These are phyloP conservation scores for Elysia chlorotica DNA, from an alignment of 1,140 invertebrate species.

Conservation along the genomic window DNA sequence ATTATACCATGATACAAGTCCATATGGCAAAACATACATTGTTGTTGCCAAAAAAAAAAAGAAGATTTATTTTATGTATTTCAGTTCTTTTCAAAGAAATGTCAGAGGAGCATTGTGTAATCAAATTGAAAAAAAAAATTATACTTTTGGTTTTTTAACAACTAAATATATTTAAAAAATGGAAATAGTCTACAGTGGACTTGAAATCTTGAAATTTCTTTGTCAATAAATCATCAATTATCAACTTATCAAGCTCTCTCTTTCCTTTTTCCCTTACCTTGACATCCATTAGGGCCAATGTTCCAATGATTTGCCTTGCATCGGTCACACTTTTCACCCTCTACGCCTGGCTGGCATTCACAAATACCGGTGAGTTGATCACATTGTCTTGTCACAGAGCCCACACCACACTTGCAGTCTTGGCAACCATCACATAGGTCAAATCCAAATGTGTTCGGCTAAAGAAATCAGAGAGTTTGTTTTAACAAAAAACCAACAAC, in stretches of 20 bases:
- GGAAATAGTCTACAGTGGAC: no score
- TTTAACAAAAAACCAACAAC: background rate
- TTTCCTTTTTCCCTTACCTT: no score
- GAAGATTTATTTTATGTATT: no score
- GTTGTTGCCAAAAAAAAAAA: no score
- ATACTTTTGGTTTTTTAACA: no score
- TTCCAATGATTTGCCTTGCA: constrained; percentile 94
- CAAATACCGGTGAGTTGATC: constrained; percentile 88
- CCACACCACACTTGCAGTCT: constrained; percentile 80
- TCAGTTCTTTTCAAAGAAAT: no score
- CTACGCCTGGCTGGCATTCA: constrained; percentile 68
- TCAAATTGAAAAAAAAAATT: no score
- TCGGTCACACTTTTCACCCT: constrained; percentile 83
- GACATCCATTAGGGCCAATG: constrained; percentile 83
- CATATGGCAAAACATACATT: no score
- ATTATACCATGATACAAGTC: no score
- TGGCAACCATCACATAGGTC: constrained; percentile 79
- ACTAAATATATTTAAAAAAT: no score
- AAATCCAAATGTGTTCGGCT: constrained; percentile 67
- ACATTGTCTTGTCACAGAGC: constrained; percentile 81
- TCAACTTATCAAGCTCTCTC: constrained; percentile 37
- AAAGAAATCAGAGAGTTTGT: constrained; percentile 34
- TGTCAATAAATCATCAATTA: background rate
- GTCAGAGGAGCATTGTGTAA: no score
- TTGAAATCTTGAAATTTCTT: no score